A percentile compares a stretch with the other conserved stretches of the same genome.
Conservation (phyloP, 2,888 invertebrate species). For the Himalopsyche anomala region DNA sequence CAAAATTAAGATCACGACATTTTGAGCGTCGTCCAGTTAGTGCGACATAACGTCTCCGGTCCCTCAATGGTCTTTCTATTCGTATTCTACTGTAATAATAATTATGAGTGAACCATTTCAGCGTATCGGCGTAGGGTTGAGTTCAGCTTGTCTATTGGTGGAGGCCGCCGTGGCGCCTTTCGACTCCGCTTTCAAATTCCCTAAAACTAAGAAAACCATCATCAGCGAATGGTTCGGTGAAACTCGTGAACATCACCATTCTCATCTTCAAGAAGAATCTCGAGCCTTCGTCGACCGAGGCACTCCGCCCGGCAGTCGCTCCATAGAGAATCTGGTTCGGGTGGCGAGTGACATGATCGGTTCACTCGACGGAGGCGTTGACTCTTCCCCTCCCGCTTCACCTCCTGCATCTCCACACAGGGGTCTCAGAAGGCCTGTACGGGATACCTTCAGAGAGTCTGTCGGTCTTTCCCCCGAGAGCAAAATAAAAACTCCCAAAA, state of each 20-base stretch:
- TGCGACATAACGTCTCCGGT: too few species aligned
- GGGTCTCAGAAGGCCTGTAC: slow-evolving; percentile 38
- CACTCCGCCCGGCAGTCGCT: slow-evolving; percentile 72
- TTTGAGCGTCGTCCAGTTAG: too few species aligned
- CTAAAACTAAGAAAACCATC: slow-evolving; percentile 93
- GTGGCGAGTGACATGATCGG: slow-evolving; percentile 78
- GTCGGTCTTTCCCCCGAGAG: slow-evolving; percentile 2
- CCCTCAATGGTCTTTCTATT: too few species aligned
- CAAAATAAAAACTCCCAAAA: slow-evolving; percentile 59
- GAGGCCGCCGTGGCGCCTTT: slow-evolving; percentile 91
- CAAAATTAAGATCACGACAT: too few species aligned
- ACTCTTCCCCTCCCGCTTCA: slow-evolving; percentile 69
- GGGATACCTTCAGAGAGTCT: slow-evolving; percentile 49
- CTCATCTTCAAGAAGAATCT: slow-evolving; percentile 69
- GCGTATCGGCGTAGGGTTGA: slow-evolving; percentile 74
- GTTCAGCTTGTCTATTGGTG: slow-evolving; percentile 88
- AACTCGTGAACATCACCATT: slow-evolving; percentile 78
- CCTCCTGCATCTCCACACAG: slow-evolving; percentile 37
- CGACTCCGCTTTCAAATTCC: slow-evolving; percentile 90
- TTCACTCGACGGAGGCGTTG: slow-evolving; percentile 68
- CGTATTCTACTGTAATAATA: too few species aligned
- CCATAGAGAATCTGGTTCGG: slow-evolving; percentile 80
- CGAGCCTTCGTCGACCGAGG: slow-evolving; percentile 71
- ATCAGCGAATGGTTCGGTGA: slow-evolving; percentile 95
- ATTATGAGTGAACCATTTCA: slow-evolving; percentile 45